A percentile compares a stretch with the other conserved stretches of the same genome.
phyloP scores from a whole-genome alignment of 2,113 vertebrate species.

The Dermatemys mawii region DNA sequence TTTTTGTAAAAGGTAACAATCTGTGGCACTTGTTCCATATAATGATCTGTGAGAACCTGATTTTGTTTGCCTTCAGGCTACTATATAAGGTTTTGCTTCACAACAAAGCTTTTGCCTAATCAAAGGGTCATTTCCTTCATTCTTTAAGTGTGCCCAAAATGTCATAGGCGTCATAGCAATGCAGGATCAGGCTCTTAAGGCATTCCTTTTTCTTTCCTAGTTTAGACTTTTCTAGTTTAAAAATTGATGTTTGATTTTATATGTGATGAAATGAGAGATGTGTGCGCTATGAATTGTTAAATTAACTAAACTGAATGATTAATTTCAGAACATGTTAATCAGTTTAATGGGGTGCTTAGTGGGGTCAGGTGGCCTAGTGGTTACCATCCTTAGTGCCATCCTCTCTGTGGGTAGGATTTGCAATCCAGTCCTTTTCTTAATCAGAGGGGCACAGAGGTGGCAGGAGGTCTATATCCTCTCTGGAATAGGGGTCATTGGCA shows the following conservation, averaged over 20 bases:
- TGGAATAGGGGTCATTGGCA: background rate
- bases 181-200: background rate
- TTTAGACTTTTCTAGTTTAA: background rate
- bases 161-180: background rate
- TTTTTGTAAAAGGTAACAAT: background rate
- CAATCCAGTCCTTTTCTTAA: background rate
- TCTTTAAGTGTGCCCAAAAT: background rate
- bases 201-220: background rate
- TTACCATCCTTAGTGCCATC: background rate
- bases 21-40: background rate
- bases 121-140: background rate
- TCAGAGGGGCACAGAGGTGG: background rate
- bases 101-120: background rate
- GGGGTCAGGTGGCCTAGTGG: background rate
- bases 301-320: background rate
- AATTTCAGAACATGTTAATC: background rate
- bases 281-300: background rate
- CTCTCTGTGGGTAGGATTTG: background rate
- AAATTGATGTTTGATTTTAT: background rate
- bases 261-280: background rate
- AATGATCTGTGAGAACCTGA: background rate
- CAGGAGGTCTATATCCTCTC: background rate
- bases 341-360: background rate
- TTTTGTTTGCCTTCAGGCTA: background rate
- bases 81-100: background rate